A percentile compares a stretch with the other conserved stretches of the same genome.
phyloP scores from a whole-genome alignment of 2,888 invertebrate species.

The Athetis lepigone region DNA sequence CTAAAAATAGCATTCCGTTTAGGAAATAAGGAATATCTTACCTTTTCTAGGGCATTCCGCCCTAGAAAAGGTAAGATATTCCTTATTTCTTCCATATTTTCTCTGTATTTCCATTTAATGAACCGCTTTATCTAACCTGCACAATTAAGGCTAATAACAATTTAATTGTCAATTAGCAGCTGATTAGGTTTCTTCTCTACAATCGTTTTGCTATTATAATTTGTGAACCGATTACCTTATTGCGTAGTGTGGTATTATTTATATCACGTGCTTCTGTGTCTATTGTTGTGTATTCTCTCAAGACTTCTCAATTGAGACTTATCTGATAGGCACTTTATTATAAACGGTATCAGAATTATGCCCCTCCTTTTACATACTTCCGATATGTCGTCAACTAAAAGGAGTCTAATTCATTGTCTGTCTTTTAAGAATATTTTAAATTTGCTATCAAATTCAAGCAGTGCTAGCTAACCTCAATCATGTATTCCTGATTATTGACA shows the following conservation, averaged over 20 bases:
- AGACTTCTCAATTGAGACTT: too few relatives aligned
- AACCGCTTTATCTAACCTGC: conserved; percentile 4
- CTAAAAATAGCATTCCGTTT: too few relatives aligned
- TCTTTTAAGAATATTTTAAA: background rate
- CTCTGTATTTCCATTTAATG: background rate
- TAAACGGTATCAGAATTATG: background rate
- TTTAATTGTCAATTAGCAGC: conserved; percentile 33
- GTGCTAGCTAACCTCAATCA: background rate
- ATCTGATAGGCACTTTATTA: background rate
- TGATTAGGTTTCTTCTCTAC: conserved; percentile 32
- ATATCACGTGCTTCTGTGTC: background rate
- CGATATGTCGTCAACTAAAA: background rate
- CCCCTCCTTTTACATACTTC: background rate
- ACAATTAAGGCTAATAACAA: conserved; percentile 27
- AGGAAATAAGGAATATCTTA: background rate
- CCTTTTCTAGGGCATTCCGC: background rate
- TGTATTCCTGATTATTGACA: background rate
- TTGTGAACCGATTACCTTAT: conserved; percentile 15
- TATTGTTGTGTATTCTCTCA: background rate
- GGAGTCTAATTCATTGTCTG: background rate
- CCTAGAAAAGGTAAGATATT: background rate
- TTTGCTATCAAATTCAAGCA: background rate
- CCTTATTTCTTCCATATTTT: background rate
- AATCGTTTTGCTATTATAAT: conserved; percentile 30
- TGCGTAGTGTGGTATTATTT: conserved; percentile 5